Percentiles rank a stretch among this genome's conserved stretches.
These are phyloP conservation scores for Columba janthina DNA, from an alignment of 2,113 vertebrate species.

Conservation along the genomic window DNA sequence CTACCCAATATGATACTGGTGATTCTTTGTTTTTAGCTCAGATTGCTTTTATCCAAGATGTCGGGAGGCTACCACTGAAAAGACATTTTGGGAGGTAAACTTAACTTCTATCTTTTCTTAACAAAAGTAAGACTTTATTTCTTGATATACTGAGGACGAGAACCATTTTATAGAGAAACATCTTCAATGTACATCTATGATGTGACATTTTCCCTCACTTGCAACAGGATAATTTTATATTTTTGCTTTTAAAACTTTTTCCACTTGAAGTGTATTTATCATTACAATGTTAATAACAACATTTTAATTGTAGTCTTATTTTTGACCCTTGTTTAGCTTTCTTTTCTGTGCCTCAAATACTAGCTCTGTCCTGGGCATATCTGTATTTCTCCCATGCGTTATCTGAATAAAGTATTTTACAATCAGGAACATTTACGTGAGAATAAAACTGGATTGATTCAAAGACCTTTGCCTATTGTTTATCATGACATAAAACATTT, in stretches of 20 bases:
- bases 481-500: background rate
- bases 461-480: background rate
- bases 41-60: slow-evolving; percentile 91
- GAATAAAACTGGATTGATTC: background rate
- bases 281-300: background rate
- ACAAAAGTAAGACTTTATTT: background rate
- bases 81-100: slow-evolving; percentile 84
- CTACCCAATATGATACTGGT: background rate
- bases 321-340: background rate
- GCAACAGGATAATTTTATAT: background rate
- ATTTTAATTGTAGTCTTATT: background rate
- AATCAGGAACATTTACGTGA: background rate
- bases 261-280: background rate
- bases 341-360: background rate
- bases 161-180: background rate
- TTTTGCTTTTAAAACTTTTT: background rate
- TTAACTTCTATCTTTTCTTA: background rate
- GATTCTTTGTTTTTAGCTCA: slow-evolving; percentile 81
- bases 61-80: slow-evolving; percentile 87
- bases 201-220: background rate
- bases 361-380: background rate
- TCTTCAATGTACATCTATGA: background rate
- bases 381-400: background rate
- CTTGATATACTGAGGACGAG: background rate
- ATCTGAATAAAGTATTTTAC: background rate